Conservation (phyloP, 2,797 vertebrate genomes). For the Spheniscus humboldti region DNA sequence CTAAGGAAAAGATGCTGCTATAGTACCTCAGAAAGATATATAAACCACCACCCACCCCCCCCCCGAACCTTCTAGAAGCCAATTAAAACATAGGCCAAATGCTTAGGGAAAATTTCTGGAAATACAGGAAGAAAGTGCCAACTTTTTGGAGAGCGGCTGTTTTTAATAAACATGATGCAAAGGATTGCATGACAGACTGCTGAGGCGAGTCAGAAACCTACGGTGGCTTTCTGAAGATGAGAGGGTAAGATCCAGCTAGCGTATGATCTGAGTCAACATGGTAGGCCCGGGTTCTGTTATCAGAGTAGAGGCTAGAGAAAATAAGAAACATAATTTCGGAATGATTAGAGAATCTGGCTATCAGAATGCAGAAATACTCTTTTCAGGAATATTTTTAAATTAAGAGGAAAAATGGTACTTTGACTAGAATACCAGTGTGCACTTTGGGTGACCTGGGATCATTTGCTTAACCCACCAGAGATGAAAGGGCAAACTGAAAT, state of each 20-base stretch:
- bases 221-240: neutral
- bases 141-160: neutral
- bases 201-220: neutral
- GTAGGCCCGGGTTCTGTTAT: neutral
- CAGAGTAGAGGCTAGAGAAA: neutral
- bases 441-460: neutral
- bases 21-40: neutral
- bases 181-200: neutral
- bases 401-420: neutral
- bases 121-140: constrained; percentile 28
- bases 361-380: neutral
- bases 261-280: neutral
- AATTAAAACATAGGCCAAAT: constrained; percentile 47
- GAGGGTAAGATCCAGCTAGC: neutral
- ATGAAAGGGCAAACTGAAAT: neutral
- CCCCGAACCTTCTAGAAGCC: neutral
- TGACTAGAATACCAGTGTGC: neutral
- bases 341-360: neutral
- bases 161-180: constrained; percentile 5
- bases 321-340: neutral
- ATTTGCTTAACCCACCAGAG: neutral
- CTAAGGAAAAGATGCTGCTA: neutral
- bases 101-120: constrained; percentile 29
- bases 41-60: neutral
- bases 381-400: neutral